Base-by-base conservation (phyloP, 1,140 invertebrate genomes). In the Nasonia giraulti region DNA sequence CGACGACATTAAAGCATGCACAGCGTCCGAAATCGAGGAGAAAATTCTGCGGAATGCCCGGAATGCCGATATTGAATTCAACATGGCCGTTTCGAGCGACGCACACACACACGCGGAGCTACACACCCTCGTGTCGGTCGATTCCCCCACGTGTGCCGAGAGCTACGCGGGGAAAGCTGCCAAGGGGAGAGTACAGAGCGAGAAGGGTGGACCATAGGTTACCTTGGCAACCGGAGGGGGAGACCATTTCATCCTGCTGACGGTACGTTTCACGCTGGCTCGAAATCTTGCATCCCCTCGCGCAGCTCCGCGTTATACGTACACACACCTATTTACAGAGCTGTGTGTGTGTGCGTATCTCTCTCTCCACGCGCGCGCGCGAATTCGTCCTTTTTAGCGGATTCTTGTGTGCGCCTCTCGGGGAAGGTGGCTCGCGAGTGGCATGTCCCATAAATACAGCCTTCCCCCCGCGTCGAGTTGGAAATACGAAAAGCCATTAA, bases 21-120 rank as follows among this genome's bases (percentile, higher is more conserved):
- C 89, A 89, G 89, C 86, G 88, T 89, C 89, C 87, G 86, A 88
- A 88, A 86, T 86, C 86, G 89, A 87, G 88, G 75, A 88, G 89
- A 90, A 91, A 90, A 88, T 89, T 87, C 87, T 82, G 86, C 84
- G 91, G 91, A 93, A 92, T 92, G 90, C 89, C 40, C 87, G 87
- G 91, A 92, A 92, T 91, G 91, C 90, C 90, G 90, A 93, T 93
- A 93, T 93, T 92, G 92, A 93, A 93, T 93, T 93, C 92, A 93
- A 91, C 91, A 93, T 93, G 92, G 92, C 92, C 90, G 91, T 91
- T 89, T 89, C 80, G 86, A 87, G 88, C 87, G 55, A 62, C 55
- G 86, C 86, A 69, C 69, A 37, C 17, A 37, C 87, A 89, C 80
- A 33, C 69, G n/a, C 68, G 5, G 1, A 17, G 55, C 40, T 20